These are phyloP conservation scores for Lasioglossum villosulum DNA, from an alignment of 2,888 invertebrate genomes.

Conservation along the genomic window DNA sequence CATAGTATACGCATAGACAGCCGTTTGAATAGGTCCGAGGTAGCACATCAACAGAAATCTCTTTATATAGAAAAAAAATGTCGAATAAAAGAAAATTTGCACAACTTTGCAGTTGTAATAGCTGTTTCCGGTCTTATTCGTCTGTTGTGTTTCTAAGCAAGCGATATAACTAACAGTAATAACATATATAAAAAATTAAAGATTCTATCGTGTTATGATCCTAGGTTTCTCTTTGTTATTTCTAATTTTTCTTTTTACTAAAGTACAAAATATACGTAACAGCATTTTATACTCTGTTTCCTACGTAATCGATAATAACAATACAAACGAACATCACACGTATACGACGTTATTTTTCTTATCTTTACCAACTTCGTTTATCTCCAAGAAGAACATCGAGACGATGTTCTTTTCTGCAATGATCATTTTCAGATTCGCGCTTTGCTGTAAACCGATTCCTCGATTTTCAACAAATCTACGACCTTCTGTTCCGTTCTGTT, in stretches of 20 bases:
- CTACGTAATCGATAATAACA: slow-evolving; percentile 77
- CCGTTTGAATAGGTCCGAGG: neutral
- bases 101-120: neutral
- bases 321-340: slow-evolving; percentile 77
- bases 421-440: neutral
- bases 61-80: neutral
- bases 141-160: slow-evolving; percentile 20
- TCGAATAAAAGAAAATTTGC: slow-evolving; percentile 5
- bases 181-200: slow-evolving; percentile 42
- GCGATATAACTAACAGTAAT: slow-evolving; percentile 35
- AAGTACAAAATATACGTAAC: slow-evolving; percentile 81
- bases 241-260: slow-evolving; percentile 59
- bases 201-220: slow-evolving; percentile 38
- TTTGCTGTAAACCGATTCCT: slow-evolving; percentile 15
- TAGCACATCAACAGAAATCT: neutral
- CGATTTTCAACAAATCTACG: neutral
- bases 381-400: slow-evolving; percentile 10
- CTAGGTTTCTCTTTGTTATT: slow-evolving; percentile 43
- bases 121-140: neutral
- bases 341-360: slow-evolving; percentile 55
- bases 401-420: slow-evolving; percentile 14
- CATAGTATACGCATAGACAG: neutral
- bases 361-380: slow-evolving; percentile 1
- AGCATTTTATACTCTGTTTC: slow-evolving; percentile 78
- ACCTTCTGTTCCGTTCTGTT: slow-evolving; percentile 6